Conservation (phyloP, 2,797 vertebrate genomes). For the Poeciliopsis infans region DNA sequence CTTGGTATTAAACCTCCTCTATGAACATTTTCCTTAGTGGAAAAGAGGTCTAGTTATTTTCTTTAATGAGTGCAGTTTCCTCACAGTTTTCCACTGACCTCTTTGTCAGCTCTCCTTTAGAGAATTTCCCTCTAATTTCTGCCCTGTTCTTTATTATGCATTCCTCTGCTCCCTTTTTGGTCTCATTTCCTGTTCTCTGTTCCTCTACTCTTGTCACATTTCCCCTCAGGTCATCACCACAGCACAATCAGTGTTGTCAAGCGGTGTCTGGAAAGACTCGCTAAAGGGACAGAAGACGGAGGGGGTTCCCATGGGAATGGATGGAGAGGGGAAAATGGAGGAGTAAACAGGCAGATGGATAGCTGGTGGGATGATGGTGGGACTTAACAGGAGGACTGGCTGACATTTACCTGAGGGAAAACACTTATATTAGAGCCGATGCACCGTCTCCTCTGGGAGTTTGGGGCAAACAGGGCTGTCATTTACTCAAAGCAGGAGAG, state of each 20-base stretch:
- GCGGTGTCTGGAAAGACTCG: slow-evolving; percentile 37
- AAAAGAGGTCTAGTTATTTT: slow-evolving; percentile 32
- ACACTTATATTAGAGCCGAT: slow-evolving; percentile 71
- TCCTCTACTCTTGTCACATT: slow-evolving; percentile 6
- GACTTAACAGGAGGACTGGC: slow-evolving; percentile 61
- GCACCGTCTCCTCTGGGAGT: slow-evolving; percentile 58
- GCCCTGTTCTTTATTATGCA: slow-evolving; percentile 7
- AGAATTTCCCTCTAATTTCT: slow-evolving; percentile 23
- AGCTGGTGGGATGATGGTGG: slow-evolving; percentile 54
- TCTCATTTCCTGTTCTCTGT: slow-evolving; percentile 22
- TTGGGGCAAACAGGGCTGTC: slow-evolving; percentile 80
- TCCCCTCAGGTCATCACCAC: slow-evolving; percentile 40
- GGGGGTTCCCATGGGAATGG: slow-evolving; percentile 24
- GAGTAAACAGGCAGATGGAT: slow-evolving; percentile 44
- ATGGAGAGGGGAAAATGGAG: slow-evolving; percentile 31
- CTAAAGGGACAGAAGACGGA: slow-evolving; percentile 38
- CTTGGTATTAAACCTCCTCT: slow-evolving; percentile 41
- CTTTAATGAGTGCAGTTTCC: slow-evolving; percentile 23
- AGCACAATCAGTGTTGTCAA: slow-evolving; percentile 55
- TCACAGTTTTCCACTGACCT: slow-evolving; percentile 12
- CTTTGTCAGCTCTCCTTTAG: neutral
- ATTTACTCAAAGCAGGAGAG: slow-evolving; percentile 74
- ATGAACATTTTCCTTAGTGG: slow-evolving; percentile 20
- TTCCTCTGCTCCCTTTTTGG: slow-evolving; percentile 22
- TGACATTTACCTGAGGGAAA: slow-evolving; percentile 83